Base-by-base conservation (phyloP, 1,140 invertebrate species). In the Phortica variegata region DNA sequence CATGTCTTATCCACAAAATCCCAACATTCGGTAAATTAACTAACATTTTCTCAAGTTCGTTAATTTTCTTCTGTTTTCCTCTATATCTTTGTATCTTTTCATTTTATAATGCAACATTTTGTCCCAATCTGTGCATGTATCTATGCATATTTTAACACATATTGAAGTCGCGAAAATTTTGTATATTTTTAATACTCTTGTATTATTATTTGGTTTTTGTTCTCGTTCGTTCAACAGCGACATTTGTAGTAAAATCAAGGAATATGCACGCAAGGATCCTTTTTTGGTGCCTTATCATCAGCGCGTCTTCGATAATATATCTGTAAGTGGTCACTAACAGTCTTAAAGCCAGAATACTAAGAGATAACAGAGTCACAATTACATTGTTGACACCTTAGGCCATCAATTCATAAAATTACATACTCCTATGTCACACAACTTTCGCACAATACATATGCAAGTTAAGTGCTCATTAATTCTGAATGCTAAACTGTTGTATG, bases 271-370 rank as follows among this genome's bases (percentile, higher is more conserved):
- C 0, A 79, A 80, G 53, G 78, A 82, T 2, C 87, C 87, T 0
- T 89, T 90, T 70, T 83, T 84, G 58, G 85, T 89, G 18, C 87
- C 87, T 2, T 85, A 85, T 69, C 86, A 88, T 73, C 81, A 82
- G 44, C 80, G 79, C 47, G 83, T 89, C 12, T 88, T 85, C 49
- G 80, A 85, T 48, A 83, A 81, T 46, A 82, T 84, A 42, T 83
- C 83, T 53, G 86, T 87, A 77, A 33, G 54, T 48, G 19, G 3
- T 33, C n/a, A 18, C 16, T 3, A 7, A 29, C 1, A n/a, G 4
- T 1, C 7, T 0, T 32, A 10, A 12, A 12, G 6, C 26, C 26
- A 29, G 26, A 6, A 16, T 42, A 37, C n/a, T n/a, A n/a, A n/a
- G n/a, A n/a, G n/a, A n/a, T n/a, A n/a, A n/a, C n/a, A n/a, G n/a